phyloP scores from a whole-genome alignment of 2,888 invertebrate genomes.

The Bembecia ichneumoniformis region DNA sequence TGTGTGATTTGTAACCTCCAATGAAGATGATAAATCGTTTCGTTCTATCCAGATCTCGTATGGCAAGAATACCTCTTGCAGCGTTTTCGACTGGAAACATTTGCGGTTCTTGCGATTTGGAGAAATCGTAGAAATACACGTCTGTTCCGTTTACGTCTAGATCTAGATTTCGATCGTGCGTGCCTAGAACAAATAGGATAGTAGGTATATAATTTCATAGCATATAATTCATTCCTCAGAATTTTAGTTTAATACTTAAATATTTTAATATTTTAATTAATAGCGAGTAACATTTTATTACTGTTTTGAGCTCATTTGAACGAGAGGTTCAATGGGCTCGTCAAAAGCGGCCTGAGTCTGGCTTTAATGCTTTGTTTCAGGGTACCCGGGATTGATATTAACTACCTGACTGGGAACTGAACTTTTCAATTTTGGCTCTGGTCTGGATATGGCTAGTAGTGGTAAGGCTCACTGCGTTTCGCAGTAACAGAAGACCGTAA shows the following conservation, averaged over 20 bases:
- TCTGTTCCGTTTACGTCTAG: slow-evolving; percentile 45
- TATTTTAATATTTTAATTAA: background rate
- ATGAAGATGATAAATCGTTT: slow-evolving; percentile 49
- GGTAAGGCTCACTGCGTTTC: too few species aligned
- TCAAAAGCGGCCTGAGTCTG: too few species aligned
- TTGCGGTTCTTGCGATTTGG: slow-evolving; percentile 21
- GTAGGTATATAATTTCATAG: too few species aligned
- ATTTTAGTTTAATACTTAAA: background rate
- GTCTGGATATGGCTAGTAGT: too few species aligned
- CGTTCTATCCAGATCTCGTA: slow-evolving; percentile 32
- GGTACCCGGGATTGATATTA: too few species aligned
- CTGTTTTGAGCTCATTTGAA: too few species aligned
- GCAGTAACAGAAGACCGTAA: too few species aligned
- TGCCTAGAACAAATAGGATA: slow-evolving; percentile 25
- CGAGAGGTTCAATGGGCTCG: too few species aligned
- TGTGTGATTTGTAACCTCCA: slow-evolving; percentile 51
- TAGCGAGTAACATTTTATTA: background rate
- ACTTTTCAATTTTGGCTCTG: too few species aligned
- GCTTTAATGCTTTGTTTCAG: too few species aligned
- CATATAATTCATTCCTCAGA: background rate
- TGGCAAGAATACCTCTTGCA: slow-evolving; percentile 35
- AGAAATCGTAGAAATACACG: slow-evolving; percentile 50
- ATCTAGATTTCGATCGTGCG: slow-evolving; percentile 33
- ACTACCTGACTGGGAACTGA: too few species aligned
- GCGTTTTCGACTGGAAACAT: slow-evolving; percentile 38